Evolutionary conservation across 2,888 invertebrate genomes (phyloP).

Genomic region (Candidula unifasciata): DNA sequence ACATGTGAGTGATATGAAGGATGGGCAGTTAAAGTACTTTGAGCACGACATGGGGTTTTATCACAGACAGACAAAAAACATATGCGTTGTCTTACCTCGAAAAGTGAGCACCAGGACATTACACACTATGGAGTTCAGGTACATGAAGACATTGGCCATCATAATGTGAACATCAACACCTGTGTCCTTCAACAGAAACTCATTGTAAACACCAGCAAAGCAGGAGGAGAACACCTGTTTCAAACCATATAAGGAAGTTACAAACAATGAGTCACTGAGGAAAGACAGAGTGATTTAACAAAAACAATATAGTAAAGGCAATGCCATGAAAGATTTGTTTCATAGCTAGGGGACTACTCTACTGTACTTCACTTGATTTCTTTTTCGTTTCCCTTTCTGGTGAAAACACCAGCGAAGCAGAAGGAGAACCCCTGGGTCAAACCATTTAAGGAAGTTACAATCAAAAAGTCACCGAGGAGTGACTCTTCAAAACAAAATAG

Average conservation of each 20-base stretch:
- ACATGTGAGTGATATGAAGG: too few relatives aligned
- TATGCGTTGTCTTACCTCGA: constrained; percentile 81
- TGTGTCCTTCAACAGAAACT: constrained; percentile 91
- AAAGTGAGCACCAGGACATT: constrained; percentile 86
- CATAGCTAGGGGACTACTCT: too few relatives aligned
- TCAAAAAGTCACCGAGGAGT: neutral
- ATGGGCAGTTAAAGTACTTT: too few relatives aligned
- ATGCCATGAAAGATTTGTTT: too few relatives aligned
- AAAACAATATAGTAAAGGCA: too few relatives aligned
- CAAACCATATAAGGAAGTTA: neutral
- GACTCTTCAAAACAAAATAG: too few relatives aligned
- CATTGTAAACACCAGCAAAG: constrained; percentile 96
- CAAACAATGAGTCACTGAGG: neutral
- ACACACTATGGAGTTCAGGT: constrained; percentile 94
- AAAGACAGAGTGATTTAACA: too few relatives aligned
- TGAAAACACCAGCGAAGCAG: constrained; percentile 96
- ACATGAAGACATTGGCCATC: constrained; percentile 96
- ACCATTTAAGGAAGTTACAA: neutral
- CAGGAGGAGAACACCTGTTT: constrained; percentile 93
- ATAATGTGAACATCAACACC: constrained; percentile 91
- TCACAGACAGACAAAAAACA: too few relatives aligned
- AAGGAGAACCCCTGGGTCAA: constrained; percentile 89
- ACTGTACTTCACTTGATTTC: too few relatives aligned
- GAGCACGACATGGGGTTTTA: too few relatives aligned
- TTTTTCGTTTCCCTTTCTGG: too few relatives aligned